Percentiles rank a stretch among this genome's conserved stretches.
phyloP scores from a whole-genome alignment of 2,888 invertebrate species.

The Pyrgus malvae region DNA sequence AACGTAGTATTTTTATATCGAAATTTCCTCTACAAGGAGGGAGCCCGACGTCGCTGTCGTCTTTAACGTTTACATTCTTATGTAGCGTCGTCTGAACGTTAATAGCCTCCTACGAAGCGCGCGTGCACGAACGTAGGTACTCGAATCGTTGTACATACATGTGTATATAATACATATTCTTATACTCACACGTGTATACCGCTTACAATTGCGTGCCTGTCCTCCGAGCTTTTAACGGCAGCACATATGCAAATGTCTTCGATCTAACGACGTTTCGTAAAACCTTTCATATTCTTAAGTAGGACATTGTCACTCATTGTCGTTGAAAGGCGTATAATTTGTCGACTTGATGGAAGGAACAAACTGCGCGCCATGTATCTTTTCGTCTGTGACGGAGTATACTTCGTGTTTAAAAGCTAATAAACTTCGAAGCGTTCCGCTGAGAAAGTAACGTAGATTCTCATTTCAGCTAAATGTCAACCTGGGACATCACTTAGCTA shows the following conservation, averaged over 20 bases:
- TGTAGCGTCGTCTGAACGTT: slow-evolving; percentile 79
- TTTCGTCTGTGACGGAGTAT: slow-evolving; percentile 9
- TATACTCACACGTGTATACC: slow-evolving; percentile 47
- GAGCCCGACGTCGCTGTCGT: slow-evolving; percentile 69
- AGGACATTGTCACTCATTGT: slow-evolving; percentile 54
- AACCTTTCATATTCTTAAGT: slow-evolving; percentile 68
- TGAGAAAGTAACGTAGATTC: slow-evolving; percentile 8
- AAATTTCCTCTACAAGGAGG: slow-evolving; percentile 77
- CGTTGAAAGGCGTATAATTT: slow-evolving; percentile 58
- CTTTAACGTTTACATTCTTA: slow-evolving; percentile 82
- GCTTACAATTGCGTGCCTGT: slow-evolving; percentile 48
- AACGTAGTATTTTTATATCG: slow-evolving; percentile 80
- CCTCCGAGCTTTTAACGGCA: slow-evolving; percentile 70
- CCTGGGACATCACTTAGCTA: slow-evolving; percentile 35
- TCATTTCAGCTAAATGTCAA: slow-evolving; percentile 31
- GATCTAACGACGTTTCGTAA: slow-evolving; percentile 62
- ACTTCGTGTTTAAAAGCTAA: slow-evolving; percentile 15
- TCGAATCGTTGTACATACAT: slow-evolving; percentile 35
- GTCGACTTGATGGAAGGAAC: slow-evolving; percentile 39
- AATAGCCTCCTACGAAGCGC: slow-evolving; percentile 71
- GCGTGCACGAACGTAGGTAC: slow-evolving; percentile 49
- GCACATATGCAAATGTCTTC: slow-evolving; percentile 58
- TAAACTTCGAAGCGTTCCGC: slow-evolving; percentile 1
- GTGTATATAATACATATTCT: slow-evolving; percentile 32
- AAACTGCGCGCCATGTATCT: slow-evolving; percentile 46